phyloP scores from a whole-genome alignment of 2,113 vertebrate genomes.

The Sebastes fasciatus region DNA sequence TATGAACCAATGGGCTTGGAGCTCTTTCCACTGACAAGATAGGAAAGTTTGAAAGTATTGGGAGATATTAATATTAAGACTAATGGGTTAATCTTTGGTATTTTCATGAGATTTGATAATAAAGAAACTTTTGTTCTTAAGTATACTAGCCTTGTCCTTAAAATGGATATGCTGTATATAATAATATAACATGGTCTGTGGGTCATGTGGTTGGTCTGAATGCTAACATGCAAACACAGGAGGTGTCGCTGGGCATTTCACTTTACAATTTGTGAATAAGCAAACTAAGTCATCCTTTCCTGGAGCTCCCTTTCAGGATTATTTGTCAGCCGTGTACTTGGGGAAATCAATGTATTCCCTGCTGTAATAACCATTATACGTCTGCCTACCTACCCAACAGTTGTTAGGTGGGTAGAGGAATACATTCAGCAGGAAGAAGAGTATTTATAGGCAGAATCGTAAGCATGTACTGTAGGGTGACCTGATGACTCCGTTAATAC shows the following conservation, averaged over 20 bases:
- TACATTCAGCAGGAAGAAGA: constrained; percentile 7
- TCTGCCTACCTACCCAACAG: constrained; percentile 6
- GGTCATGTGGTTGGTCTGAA: background rate
- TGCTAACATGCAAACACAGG: background rate
- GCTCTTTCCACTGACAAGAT: no score
- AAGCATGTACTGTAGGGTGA: background rate
- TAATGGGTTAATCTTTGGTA: background rate
- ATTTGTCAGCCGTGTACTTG: background rate
- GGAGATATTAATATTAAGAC: background rate
- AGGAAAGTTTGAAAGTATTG: background rate
- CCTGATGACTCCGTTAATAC: background rate
- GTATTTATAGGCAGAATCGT: background rate
- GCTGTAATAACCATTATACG: constrained; percentile 2
- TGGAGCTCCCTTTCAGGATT: background rate
- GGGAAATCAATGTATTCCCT: constrained; percentile 12
- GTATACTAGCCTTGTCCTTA: background rate
- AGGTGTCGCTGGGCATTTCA: constrained; percentile 8
- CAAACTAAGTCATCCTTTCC: background rate
- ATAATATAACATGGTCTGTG: background rate
- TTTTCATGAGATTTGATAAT: background rate
- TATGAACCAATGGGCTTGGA: background rate
- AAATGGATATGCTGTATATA: background rate
- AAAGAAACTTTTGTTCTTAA: background rate
- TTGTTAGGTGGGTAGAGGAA: constrained; percentile 3
- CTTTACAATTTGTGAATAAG: constrained; percentile 7